phyloP scores from a whole-genome alignment of 2,113 vertebrate genomes.

The Salvelinus fontinalis region DNA sequence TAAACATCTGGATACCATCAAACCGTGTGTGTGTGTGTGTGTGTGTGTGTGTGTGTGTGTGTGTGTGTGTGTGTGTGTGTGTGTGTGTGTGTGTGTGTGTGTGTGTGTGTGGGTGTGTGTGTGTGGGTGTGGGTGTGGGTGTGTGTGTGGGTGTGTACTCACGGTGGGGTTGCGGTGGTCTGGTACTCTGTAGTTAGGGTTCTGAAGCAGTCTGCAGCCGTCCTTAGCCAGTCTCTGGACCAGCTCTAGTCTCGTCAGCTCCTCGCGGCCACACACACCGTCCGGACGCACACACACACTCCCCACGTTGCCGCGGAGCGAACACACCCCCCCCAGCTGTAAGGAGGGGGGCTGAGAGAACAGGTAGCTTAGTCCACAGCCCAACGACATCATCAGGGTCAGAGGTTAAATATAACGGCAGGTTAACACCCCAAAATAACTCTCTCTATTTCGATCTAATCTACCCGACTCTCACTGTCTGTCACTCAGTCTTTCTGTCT shows the following conservation, averaged over 20 bases:
- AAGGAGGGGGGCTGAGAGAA: constrained; percentile 90
- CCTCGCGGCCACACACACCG: constrained; percentile 85
- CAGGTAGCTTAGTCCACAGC: constrained; percentile 92
- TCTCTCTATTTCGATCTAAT: too few relatives aligned
- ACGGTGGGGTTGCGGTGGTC: constrained; percentile 82
- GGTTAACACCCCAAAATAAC: too few relatives aligned
- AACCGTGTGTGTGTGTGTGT: background rate
- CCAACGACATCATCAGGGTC: constrained; percentile 84
- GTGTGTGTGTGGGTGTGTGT: background rate
- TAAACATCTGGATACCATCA: too few relatives aligned
- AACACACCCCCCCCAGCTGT: constrained; percentile 88
- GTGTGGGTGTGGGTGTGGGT: background rate
- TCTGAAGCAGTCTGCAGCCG: constrained; percentile 86
- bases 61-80: constrained; percentile 8
- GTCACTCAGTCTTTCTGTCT: too few relatives aligned
- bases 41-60: background rate
- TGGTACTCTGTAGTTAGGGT: constrained; percentile 78
- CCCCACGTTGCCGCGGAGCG: constrained; percentile 76
- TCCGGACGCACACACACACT: too few relatives aligned
- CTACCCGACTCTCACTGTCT: too few relatives aligned
- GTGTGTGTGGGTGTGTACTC: constrained; percentile 56
- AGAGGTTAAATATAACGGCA: constrained; percentile 4
- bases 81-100: background rate
- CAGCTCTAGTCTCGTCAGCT: constrained; percentile 86
- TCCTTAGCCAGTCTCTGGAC: constrained; percentile 92